phyloP scores from a whole-genome alignment of 2,113 vertebrate genomes.

The Corydoras sp. region DNA sequence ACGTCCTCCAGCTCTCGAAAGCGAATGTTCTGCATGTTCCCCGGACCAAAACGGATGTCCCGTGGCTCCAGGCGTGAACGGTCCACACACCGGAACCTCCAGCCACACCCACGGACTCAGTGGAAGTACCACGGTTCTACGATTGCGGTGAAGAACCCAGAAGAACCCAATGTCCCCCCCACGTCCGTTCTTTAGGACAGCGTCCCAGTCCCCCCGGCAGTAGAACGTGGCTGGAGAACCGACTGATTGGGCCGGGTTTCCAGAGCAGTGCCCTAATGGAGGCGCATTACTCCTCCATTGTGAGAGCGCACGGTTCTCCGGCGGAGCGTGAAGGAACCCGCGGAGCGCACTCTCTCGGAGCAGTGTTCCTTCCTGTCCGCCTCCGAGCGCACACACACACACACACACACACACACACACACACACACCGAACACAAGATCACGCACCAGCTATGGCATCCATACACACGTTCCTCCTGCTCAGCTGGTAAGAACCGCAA shows the following conservation, averaged over 20 bases:
- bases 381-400: conserved; percentile 14
- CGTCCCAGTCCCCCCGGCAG: too few relatives aligned
- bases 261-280: conserved; percentile 2
- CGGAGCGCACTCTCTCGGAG: background rate
- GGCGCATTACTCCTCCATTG: background rate
- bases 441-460: conserved; percentile 13
- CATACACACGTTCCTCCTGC: conserved; percentile 22
- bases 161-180: too few relatives aligned
- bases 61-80: too few relatives aligned
- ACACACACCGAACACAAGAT: conserved; percentile 1
- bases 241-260: background rate
- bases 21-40: too few relatives aligned
- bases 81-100: too few relatives aligned
- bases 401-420: conserved; percentile 11
- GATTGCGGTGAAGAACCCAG: too few relatives aligned
- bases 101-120: too few relatives aligned
- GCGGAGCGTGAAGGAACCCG: background rate
- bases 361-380: conserved; percentile 11
- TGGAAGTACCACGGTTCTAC: too few relatives aligned
- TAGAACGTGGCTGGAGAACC: background rate
- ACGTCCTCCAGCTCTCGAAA: too few relatives aligned
- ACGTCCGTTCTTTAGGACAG: too few relatives aligned
- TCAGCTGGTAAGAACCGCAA: conserved; percentile 6
- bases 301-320: background rate
- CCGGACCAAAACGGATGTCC: too few relatives aligned